These are phyloP conservation scores for Sebastes nivosus DNA, from an alignment of 2,797 vertebrate genomes.

Conservation along the genomic window DNA sequence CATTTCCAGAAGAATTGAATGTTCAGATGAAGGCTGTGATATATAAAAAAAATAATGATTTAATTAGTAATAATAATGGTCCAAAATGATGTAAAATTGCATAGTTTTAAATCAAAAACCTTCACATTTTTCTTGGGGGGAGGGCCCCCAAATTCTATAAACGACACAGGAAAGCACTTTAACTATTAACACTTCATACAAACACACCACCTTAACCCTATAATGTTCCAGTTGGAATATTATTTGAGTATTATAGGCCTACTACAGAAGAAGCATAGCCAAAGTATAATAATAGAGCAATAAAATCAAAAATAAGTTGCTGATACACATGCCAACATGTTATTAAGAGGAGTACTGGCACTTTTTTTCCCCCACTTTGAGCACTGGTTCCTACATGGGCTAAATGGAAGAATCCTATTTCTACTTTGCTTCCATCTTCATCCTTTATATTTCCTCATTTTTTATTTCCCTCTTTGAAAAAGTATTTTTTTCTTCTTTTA, in stretches of 20 bases:
- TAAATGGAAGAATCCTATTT: not conserved
- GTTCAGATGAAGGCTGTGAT: too few species aligned
- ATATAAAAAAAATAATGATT: too few species aligned
- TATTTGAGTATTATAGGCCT: not conserved
- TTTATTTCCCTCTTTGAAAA: not conserved
- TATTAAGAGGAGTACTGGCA: accelerated
- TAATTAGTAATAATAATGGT: too few species aligned
- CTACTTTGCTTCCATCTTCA: not conserved
- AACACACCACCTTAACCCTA: not conserved
- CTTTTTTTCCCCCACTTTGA: too few species aligned
- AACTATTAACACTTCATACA: not conserved
- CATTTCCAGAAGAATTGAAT: too few species aligned
- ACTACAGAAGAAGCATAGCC: not conserved
- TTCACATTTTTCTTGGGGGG: too few species aligned
- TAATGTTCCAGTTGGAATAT: not conserved
- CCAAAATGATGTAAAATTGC: too few species aligned
- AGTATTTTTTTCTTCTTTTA: not conserved
- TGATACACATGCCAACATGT: too few species aligned
- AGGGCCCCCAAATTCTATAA: not conserved
- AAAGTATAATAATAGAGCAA: not conserved
- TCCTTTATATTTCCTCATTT: not conserved
- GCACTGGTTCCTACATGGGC: not conserved
- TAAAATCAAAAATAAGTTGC: not conserved
- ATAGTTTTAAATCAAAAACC: too few species aligned
- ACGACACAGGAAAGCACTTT: not conserved